Evolutionary conservation across 2,797 vertebrate genomes (phyloP), one percentile per base, ranked within the genome.

Genomic region (Dromococcyx pavoninus): DNA sequence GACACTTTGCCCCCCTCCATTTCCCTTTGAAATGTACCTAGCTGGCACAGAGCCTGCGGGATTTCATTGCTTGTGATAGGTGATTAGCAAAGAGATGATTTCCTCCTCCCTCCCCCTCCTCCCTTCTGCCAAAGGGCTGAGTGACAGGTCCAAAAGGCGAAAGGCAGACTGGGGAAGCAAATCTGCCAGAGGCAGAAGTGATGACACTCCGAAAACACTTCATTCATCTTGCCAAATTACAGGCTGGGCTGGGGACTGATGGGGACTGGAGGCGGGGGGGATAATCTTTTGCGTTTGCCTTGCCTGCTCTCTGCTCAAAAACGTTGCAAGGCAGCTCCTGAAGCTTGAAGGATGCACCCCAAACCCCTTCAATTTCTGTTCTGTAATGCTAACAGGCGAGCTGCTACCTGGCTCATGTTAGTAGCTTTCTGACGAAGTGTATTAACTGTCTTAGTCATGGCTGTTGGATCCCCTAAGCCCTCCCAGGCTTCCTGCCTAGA

Each of bases 21-120:
- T 95, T 97, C 96, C 96, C 96, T 97, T 96, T 97, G 97, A 97
- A 97, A 97, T 94, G 97, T 96, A 98, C 97, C 96, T 98, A 96
- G 95, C 89, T 96, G 97, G 97, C 96, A 97, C 43, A 7, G 87
- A 85, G 97, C 96, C 97, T 90, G 94, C 72, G 95, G 97, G 97
- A 97, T 97, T 96, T 97, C 97, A 97, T 98, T 97, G 97, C 97
- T 97, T 96, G 95, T 97, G 98, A 98, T 97, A 94, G 95, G 97
- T 98, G 98, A 98, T 98, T 97, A 98, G 97, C 97, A 96, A 95
- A 97, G 93, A 96, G 96, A 96, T 95, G 95, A 96, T 95, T 95
- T 97, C 96, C 95, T 95, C 85, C 89, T 95, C 88, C 83, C 89
- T 94, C 60, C 79, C 77, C 91, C 91, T 81, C 77, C 61, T 71